These are phyloP conservation scores for Karalla daura DNA, from an alignment of 2,797 vertebrate genomes.

Conservation along the genomic window DNA sequence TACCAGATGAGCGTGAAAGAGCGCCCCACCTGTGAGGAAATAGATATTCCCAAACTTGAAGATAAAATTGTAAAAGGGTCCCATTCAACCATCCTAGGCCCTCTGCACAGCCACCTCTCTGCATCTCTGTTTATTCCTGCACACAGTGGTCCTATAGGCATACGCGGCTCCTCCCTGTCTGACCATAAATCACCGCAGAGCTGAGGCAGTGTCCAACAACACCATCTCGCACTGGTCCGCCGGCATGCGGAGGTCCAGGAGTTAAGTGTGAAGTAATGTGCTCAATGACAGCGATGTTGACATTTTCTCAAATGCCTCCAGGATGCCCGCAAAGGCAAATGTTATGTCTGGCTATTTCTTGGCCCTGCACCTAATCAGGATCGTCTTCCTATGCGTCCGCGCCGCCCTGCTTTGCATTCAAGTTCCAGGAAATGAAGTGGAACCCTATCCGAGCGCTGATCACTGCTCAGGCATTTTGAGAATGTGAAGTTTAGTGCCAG, in stretches of 20 bases:
- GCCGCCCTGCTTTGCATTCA: conserved; percentile 31
- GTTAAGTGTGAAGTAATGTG: neutral
- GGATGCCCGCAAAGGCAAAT: conserved; percentile 19
- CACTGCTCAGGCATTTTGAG: conserved; percentile 26
- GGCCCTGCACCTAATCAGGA: conserved; percentile 15
- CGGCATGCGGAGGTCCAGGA: neutral
- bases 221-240: neutral
- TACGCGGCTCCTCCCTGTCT: neutral
- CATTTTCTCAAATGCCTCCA: conserved; percentile 29
- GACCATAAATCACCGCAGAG: neutral
- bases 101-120: conserved; percentile 14
- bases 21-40: too few relatives aligned
- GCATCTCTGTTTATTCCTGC: neutral
- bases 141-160: neutral
- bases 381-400: conserved; percentile 44
- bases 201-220: neutral
- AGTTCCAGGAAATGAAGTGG: conserved; percentile 60
- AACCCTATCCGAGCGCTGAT: conserved; percentile 30
- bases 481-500: conserved; percentile 20
- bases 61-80: too few relatives aligned
- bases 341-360: conserved; percentile 29
- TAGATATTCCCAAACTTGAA: too few relatives aligned
- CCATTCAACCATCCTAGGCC: too few relatives aligned
- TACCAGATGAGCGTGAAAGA: too few relatives aligned
- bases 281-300: conserved; percentile 3